Evolutionary conservation across 2,888 invertebrate genomes (phyloP).

Genomic region (Acrocyrtus sp.): DNA sequence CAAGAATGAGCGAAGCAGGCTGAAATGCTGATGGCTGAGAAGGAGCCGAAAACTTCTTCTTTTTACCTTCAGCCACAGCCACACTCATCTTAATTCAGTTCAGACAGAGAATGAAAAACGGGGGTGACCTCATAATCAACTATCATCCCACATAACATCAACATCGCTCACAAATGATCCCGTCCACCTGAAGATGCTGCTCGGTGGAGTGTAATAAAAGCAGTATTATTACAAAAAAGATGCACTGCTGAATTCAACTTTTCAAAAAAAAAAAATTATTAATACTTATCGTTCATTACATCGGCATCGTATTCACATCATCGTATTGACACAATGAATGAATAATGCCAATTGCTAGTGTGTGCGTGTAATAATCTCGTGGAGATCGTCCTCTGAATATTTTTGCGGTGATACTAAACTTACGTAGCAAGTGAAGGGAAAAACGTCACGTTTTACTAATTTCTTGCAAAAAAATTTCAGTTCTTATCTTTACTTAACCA

Average conservation of each 20-base stretch:
- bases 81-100: conserved; percentile 28
- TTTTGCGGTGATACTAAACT: neutral
- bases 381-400: neutral
- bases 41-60: neutral
- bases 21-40: no score
- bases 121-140: conserved; percentile 37
- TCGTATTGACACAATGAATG: neutral
- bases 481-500: no score
- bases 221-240: no score
- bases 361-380: neutral
- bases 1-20: neutral
- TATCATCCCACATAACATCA: neutral
- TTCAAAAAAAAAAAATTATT: no score
- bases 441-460: conserved; percentile 33
- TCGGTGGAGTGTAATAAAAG: no score
- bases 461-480: neutral
- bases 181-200: no score
- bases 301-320: neutral
- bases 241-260: no score
- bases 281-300: neutral
- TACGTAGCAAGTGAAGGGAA: conserved; percentile 45
- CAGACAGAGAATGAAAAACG: neutral
- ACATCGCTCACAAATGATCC: no score
- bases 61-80: no score
- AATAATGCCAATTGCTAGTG: neutral